A percentile compares a stretch with the other conserved stretches of the same genome.
These are phyloP conservation scores for Tachuris rubrigastra DNA, from an alignment of 2,113 vertebrate species.

Conservation along the genomic window DNA sequence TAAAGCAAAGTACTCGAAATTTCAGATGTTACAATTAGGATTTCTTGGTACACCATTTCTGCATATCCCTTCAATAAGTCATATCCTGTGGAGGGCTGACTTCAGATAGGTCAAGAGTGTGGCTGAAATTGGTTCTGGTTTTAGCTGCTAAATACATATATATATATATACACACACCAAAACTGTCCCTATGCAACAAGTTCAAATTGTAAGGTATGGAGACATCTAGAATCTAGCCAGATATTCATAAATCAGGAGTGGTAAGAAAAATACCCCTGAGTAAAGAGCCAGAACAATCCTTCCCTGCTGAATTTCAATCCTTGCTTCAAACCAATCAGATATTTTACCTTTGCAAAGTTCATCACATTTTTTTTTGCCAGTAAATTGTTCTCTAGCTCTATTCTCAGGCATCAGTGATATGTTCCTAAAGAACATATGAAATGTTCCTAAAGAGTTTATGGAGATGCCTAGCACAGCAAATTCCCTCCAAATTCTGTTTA, in stretches of 20 bases:
- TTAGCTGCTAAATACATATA: not conserved
- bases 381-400: not conserved
- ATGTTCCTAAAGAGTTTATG: not conserved
- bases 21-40: not conserved
- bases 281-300: not conserved
- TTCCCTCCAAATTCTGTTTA: not conserved
- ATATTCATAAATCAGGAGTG: not conserved
- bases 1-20: not conserved
- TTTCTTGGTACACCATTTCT: not conserved
- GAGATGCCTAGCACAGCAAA: not conserved
- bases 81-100: not conserved
- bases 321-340: not conserved
- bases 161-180: not conserved
- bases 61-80: not conserved
- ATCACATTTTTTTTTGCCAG: not conserved
- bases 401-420: not conserved
- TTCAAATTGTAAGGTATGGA: not conserved
- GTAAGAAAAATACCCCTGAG: not conserved
- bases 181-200: not conserved
- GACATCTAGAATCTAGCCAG: not conserved
- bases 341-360: not conserved
- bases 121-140: not conserved
- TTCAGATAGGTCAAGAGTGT: not conserved
- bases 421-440: not conserved
- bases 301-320: not conserved